phyloP scores from a whole-genome alignment of 2,113 vertebrate genomes.

The Scytalopus superciliaris region DNA sequence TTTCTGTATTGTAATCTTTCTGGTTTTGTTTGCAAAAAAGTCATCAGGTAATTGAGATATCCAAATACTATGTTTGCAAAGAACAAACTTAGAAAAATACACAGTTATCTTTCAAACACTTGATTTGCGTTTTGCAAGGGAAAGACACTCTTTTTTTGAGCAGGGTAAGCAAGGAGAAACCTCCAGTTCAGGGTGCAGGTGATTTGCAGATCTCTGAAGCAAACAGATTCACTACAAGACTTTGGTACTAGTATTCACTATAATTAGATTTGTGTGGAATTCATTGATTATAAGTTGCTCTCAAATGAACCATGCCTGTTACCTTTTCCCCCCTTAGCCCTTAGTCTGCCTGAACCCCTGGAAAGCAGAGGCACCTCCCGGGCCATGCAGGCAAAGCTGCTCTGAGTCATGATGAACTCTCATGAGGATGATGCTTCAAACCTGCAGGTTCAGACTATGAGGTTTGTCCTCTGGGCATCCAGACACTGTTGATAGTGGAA shows the following conservation, averaged over 20 bases:
- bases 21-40: constrained; percentile 30
- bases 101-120: constrained; percentile 25
- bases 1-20: not conserved
- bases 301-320: not conserved
- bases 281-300: not conserved
- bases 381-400: fast-evolving
- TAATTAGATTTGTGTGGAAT: not conserved
- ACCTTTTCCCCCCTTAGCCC: not conserved
- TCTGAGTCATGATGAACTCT: not conserved
- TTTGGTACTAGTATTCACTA: not conserved
- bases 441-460: not conserved
- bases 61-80: constrained; percentile 42
- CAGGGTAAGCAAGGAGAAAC: not conserved
- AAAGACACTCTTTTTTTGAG: not conserved
- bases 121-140: not conserved
- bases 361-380: not conserved
- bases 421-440: fast-evolving
- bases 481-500: not conserved
- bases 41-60: constrained; percentile 39
- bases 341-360: not conserved
- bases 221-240: not conserved
- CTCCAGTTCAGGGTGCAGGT: not conserved
- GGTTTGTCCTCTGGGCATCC: not conserved
- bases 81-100: constrained; percentile 1
- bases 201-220: not conserved